Conservation (phyloP, 2,888 invertebrate species). For the Mongoloraphidia duomilia region DNA sequence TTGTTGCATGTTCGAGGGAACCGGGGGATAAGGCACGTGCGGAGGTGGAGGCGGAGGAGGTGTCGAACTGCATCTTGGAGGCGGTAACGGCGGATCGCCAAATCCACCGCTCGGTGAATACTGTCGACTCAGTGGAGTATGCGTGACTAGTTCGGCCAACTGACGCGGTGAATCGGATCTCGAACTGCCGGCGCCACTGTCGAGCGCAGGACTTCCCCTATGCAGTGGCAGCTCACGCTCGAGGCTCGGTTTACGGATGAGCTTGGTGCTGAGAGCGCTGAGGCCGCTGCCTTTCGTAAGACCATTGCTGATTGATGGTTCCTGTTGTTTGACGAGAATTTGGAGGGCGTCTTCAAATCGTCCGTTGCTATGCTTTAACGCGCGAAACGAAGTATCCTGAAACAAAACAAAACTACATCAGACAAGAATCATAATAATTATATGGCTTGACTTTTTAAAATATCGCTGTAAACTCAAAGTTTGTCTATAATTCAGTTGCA, state of each 20-base stretch:
- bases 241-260: conserved; percentile 76
- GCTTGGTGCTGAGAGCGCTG: conserved; percentile 49
- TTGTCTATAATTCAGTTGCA: too few relatives aligned
- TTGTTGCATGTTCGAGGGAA: conserved; percentile 52
- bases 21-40: conserved; percentile 37
- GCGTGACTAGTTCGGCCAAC: conserved; percentile 34
- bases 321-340: conserved; percentile 46
- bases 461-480: too few relatives aligned
- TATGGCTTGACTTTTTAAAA: too few relatives aligned
- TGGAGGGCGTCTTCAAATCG: conserved; percentile 56
- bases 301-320: conserved; percentile 36
- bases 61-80: conserved; percentile 30
- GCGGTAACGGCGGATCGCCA: conserved; percentile 36
- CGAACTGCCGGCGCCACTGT: conserved; percentile 78
- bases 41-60: conserved; percentile 58
- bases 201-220: conserved; percentile 73
- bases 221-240: conserved; percentile 66
- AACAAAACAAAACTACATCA: conserved; percentile 17
- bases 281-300: conserved; percentile 36
- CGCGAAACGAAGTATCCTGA: conserved; percentile 55
- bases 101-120: conserved; percentile 51
- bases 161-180: conserved; percentile 79
- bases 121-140: conserved; percentile 54
- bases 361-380: conserved; percentile 54
- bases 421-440: background rate